Evolutionary conservation across 23 tunicate genomes (phyloP), one percentile per base, ranked within the genome.

Genomic region (Oikopleura dioica): DNA sequence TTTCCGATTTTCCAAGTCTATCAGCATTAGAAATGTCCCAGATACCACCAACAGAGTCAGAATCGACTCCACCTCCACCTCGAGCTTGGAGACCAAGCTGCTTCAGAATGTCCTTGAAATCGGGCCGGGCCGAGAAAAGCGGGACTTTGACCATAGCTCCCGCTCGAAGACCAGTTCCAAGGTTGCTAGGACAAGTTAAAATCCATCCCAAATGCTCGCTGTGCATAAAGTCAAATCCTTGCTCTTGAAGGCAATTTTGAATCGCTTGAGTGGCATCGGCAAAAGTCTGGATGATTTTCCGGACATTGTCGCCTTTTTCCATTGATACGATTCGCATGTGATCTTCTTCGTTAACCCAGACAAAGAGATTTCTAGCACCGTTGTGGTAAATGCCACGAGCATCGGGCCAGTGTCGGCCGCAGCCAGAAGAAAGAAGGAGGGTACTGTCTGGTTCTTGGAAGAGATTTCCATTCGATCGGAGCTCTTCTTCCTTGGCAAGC

Each of bases 151-250:
- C 82, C 36, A 77, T 58, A 28, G 78, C 80, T 0, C 80, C 82
- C 1, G 79, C 79, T 21, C 79, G 79, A 69, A 87, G 79, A 1
- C 95, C 95, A 75, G 95, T 87, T 5, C 95, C 95, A 0, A 87
- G 80, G 68, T 87, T 87, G 35, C 87, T 83, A 9, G 95, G 95
- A 59, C 95, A 87, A 38, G 95, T 87, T 16, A 87, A 82, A 24
- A 87, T 75, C 77, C 78, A 87, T 1, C 95, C 95, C 35, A 87
- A 82, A 44, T 87, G 95, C 75, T 87, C 95, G 44, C 83, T 87
- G 84, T 86, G 84, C 95, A 87, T 87, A 51, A 79, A 87, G 77
- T 80, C 79, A 29, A 38, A 35, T 31, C 82, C 81, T 76, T 83
- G 68, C 76, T 83, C 36, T 69, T 83, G 80, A 69, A 87, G 33